Conservation (phyloP, 2,797 vertebrate genomes). For the Tragopan temminckii region DNA sequence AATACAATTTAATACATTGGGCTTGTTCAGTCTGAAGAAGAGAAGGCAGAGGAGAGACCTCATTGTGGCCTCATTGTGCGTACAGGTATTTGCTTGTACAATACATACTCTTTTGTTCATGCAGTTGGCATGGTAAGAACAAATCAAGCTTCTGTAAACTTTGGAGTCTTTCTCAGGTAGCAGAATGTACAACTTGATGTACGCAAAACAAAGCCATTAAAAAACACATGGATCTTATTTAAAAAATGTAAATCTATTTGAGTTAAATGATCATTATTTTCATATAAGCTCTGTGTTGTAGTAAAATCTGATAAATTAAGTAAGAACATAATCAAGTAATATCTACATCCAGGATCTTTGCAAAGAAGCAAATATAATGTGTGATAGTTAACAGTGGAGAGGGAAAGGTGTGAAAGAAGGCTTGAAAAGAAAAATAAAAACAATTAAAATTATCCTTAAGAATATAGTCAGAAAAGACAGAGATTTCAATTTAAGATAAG, state of each 20-base stretch:
- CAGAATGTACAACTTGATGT: not conserved
- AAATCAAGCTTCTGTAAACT: not conserved
- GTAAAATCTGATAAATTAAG: not conserved
- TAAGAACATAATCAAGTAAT: not conserved
- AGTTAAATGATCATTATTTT: not conserved
- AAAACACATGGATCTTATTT: not conserved
- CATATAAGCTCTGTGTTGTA: not conserved
- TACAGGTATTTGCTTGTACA: not conserved
- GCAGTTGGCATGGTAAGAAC: not conserved
- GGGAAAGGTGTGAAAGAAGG: not conserved
- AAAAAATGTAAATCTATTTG: not conserved
- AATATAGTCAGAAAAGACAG: not conserved
- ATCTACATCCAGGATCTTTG: not conserved
- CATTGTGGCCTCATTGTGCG: too few relatives aligned
- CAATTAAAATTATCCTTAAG: not conserved
- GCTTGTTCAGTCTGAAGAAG: too few relatives aligned
- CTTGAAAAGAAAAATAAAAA: not conserved
- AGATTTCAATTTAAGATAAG: not conserved
- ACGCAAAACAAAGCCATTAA: not conserved
- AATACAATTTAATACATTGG: not conserved
- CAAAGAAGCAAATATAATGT: not conserved
- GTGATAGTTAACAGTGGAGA: not conserved
- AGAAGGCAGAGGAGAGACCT: too few relatives aligned
- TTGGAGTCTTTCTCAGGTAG: not conserved
- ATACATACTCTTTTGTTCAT: accelerated